A percentile compares a stretch with the other conserved stretches of the same genome.
These are phyloP conservation scores for Patella pellucida DNA, from an alignment of 2,888 invertebrate genomes.

Conservation along the genomic window DNA sequence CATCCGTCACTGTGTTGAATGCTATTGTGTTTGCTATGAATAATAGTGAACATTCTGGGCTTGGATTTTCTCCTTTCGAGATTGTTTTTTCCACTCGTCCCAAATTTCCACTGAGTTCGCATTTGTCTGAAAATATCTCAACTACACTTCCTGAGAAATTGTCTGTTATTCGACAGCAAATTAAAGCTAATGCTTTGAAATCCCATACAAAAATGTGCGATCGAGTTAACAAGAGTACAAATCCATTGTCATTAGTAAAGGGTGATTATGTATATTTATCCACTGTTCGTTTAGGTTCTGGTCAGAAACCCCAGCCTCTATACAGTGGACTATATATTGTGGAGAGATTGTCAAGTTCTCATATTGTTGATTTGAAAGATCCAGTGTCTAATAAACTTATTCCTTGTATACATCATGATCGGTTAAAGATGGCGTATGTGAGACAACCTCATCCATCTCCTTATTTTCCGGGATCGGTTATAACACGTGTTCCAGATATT, in stretches of 20 bases:
- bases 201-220: conserved; percentile 9
- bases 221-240: background rate
- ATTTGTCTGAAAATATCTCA: too few species aligned
- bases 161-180: background rate
- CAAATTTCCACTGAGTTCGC: conserved; percentile 20
- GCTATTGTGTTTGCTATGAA: conserved; percentile 30
- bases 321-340: too few species aligned
- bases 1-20: too few species aligned
- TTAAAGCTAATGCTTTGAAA: background rate
- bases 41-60: conserved; percentile 17
- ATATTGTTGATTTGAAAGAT: too few species aligned
- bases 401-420: too few species aligned
- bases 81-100: conserved; percentile 23
- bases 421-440: too few species aligned
- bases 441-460: too few species aligned
- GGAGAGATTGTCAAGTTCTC: too few species aligned
- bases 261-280: conserved; percentile 18
- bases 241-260: background rate
- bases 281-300: background rate
- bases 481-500: too few species aligned
- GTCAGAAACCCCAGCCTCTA: background rate
- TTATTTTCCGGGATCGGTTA: too few species aligned
- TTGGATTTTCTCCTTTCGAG: conserved; percentile 27
- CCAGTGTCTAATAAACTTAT: too few species aligned
- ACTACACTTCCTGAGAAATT: background rate